Conservation (phyloP, 2,797 vertebrate species). For the Pangasius mekongensis region DNA sequence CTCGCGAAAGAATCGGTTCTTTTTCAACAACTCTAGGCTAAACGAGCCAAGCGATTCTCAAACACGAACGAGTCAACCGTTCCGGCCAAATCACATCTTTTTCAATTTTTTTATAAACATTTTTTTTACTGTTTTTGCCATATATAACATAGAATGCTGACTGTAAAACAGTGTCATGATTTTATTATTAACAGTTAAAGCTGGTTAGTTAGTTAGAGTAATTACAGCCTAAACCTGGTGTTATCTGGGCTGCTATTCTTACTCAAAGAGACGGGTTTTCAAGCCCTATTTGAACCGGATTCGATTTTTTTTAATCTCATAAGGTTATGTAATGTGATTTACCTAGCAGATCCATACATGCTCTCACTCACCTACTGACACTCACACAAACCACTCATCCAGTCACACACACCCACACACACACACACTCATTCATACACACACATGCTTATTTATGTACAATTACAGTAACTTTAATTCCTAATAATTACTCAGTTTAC, state of each 20-base stretch:
- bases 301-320: background rate
- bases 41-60: background rate
- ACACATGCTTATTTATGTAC: background rate
- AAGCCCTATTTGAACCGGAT: background rate
- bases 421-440: background rate
- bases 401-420: background rate
- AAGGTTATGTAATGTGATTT: background rate
- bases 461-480: background rate
- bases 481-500: background rate
- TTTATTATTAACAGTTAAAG: background rate
- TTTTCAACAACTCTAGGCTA: constrained; percentile 5
- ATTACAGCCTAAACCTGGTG: background rate
- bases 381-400: background rate
- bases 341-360: background rate
- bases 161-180: no score
- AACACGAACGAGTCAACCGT: background rate
- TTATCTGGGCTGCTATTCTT: background rate
- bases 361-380: background rate
- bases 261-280: background rate
- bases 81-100: background rate
- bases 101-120: background rate
- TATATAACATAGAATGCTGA: no score
- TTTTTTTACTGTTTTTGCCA: background rate
- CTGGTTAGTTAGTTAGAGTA: background rate
- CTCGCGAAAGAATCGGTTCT: constrained; percentile 33